Percentiles rank a stretch among this genome's conserved stretches.
These are phyloP conservation scores for Champsocephalus esox DNA, from an alignment of 2,797 vertebrate genomes.

Conservation along the genomic window DNA sequence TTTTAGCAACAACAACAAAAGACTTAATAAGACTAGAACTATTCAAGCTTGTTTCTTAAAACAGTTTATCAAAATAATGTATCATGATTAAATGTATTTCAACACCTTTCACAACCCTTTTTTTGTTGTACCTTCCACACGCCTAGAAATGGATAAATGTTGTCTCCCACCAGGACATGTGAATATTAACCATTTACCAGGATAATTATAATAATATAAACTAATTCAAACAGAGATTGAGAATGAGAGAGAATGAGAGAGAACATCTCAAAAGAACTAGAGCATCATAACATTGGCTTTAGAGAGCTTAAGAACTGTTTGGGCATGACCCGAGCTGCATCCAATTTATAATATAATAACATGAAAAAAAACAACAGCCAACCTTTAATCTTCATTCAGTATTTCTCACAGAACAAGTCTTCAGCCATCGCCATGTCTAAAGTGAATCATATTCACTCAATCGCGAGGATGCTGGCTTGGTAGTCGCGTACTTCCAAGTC, in stretches of 20 bases:
- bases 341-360: background rate
- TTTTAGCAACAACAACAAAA: background rate
- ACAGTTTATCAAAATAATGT: background rate
- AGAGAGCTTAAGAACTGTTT: background rate
- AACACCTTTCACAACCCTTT: no score
- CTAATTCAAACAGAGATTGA: background rate
- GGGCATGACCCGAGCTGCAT: background rate
- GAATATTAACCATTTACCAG: background rate
- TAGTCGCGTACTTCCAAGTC: no score
- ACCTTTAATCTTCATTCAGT: background rate
- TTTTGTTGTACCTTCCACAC: no score
- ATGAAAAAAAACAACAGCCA: background rate
- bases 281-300: background rate
- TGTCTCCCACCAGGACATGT: background rate
- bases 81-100: background rate
- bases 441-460: background rate
- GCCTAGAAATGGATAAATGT: background rate
- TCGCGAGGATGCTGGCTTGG: no score
- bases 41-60: background rate
- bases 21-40: background rate
- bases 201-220: no score
- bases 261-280: background rate
- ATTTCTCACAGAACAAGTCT: no score
- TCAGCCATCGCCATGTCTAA: background rate
- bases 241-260: background rate